These are phyloP conservation scores for Ferrisia virgata DNA, from an alignment of 2,888 invertebrate genomes.

Conservation along the genomic window DNA sequence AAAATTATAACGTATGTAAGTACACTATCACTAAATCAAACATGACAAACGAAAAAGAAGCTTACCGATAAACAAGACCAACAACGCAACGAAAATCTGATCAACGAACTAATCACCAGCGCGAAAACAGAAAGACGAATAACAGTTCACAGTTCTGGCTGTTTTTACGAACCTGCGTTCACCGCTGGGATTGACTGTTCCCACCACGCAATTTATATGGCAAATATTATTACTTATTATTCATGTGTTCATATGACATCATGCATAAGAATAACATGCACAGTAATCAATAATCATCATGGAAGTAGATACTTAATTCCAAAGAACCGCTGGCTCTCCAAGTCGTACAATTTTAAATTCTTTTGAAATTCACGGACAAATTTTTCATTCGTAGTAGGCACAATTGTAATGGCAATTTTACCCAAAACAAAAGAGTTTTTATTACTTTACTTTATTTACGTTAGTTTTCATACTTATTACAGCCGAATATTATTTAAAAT, in stretches of 20 bases:
- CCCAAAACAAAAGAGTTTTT: not conserved
- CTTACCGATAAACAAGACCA: not conserved
- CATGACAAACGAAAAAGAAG: not conserved
- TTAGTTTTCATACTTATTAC: no score
- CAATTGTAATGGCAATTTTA: not conserved
- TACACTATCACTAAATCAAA: no score
- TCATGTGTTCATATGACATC: conserved; percentile 4
- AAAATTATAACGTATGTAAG: no score
- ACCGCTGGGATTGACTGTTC: not conserved
- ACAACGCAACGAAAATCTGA: not conserved
- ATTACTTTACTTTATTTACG: not conserved
- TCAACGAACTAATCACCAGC: not conserved
- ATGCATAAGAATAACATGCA: conserved; percentile 2
- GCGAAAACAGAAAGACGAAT: not conserved
- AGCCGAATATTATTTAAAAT: no score
- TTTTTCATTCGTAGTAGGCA: not conserved
- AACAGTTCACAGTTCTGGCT: not conserved
- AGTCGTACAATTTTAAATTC: not conserved
- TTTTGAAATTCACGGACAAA: not conserved
- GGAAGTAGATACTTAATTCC: not conserved
- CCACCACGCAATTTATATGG: conserved; percentile 8
- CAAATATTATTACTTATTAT: conserved; percentile 5
- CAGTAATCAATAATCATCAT: not conserved
- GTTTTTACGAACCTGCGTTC: not conserved
- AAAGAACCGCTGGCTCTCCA: not conserved